Evolutionary conservation across 1,140 invertebrate species (phyloP).

Genomic region (Catajapyx aquilonaris): DNA sequence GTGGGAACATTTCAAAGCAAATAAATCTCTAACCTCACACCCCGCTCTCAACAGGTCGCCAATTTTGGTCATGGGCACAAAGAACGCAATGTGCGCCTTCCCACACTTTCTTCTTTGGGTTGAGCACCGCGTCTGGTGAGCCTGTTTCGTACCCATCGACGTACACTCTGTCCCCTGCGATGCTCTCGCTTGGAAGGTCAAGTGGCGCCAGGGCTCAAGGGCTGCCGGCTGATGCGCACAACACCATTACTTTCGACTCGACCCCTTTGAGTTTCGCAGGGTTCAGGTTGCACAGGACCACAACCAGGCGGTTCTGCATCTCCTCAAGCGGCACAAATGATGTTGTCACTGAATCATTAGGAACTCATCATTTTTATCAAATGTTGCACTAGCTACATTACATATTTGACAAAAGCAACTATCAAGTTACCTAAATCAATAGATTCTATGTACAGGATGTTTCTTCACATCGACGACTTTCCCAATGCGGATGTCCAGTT

Average conservation of each 20-base stretch:
- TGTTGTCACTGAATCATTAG: no score
- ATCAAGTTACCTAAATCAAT: slow-evolving; percentile 45
- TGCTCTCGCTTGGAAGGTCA: slow-evolving; percentile 41
- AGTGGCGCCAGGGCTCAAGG: no score
- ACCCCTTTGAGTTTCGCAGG: slow-evolving; percentile 81
- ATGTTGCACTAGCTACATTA: no score
- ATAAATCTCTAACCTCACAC: slow-evolving; percentile 45
- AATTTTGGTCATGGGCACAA: slow-evolving; percentile 97
- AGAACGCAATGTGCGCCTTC: slow-evolving; percentile 92
- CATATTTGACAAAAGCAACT: no score
- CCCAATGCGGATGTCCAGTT: slow-evolving; percentile 81
- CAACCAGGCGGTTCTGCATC: slow-evolving; percentile 64
- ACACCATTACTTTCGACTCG: slow-evolving; percentile 70
- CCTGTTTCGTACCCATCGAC: slow-evolving; percentile 62
- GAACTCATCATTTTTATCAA: no score
- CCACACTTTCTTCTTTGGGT: slow-evolving; percentile 97
- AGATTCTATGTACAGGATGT: slow-evolving; percentile 92
- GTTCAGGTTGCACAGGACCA: slow-evolving; percentile 84
- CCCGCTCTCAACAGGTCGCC: slow-evolving; percentile 91
- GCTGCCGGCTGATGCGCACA: slow-evolving; percentile 79
- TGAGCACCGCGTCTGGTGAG: slow-evolving; percentile 62
- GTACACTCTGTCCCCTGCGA: slow-evolving; percentile 57
- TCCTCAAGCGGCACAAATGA: slow-evolving; percentile 71
- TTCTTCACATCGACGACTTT: slow-evolving; percentile 69
- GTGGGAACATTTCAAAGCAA: no score